Evolutionary conservation across 2,888 invertebrate species (phyloP).

Genomic region (Gymnocheta viridis): DNA sequence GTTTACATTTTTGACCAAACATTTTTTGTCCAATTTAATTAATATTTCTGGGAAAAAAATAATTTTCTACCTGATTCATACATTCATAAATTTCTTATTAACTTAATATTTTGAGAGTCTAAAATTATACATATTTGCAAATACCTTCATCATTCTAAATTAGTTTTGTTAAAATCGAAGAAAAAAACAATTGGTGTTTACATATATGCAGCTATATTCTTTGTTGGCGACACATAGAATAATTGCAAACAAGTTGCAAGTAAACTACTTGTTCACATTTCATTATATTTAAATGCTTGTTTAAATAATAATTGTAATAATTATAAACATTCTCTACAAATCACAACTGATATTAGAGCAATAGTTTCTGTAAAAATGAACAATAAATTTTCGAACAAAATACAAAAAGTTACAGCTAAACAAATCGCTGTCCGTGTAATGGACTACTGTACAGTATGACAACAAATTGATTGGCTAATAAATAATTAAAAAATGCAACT

Average conservation of each 20-base stretch:
- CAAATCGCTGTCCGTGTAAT: too few species aligned
- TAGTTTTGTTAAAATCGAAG: neutral
- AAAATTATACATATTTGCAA: too few species aligned
- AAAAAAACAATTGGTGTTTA: neutral
- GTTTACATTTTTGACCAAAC: too few species aligned
- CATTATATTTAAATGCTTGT: conserved; percentile 10
- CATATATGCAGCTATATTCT: neutral
- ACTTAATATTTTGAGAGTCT: too few species aligned
- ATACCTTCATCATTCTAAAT: neutral
- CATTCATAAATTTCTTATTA: too few species aligned
- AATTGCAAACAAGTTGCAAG: conserved; percentile 36
- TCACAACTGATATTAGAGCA: neutral
- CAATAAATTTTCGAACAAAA: neutral
- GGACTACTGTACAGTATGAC: conserved; percentile 5
- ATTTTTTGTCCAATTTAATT: too few species aligned
- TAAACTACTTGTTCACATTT: conserved; percentile 43
- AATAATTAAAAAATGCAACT: conserved; percentile 50
- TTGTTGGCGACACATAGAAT: conserved; percentile 46
- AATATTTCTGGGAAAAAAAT: too few species aligned
- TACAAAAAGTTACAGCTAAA: neutral
- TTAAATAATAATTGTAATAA: conserved; percentile 29
- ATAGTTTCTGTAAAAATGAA: conserved; percentile 16
- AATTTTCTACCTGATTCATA: too few species aligned
- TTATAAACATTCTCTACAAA: neutral
- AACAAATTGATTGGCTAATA: conserved; percentile 56